Evolutionary conservation across 2,888 invertebrate genomes (phyloP), one percentile per base, ranked within the genome.

Genomic region (Rhagium mordax): DNA sequence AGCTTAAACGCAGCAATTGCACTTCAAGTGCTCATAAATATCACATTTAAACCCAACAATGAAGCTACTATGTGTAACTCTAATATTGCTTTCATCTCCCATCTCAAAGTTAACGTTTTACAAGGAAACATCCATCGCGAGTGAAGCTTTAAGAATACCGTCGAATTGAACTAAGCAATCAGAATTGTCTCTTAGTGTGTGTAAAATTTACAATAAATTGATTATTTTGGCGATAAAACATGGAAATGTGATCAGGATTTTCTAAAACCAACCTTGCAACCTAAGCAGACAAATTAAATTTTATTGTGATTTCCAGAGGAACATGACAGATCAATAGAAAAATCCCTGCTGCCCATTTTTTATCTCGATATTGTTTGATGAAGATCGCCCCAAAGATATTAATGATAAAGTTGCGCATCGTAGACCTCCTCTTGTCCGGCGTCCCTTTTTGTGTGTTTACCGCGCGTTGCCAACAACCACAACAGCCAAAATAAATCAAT

Each of bases 401-500:
- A 41, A 41, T 41, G 41, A 41, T 41, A 41, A 41, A 41, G 41
- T 24, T 24, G 24, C n/a, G n/a, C n/a, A n/a, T 41, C n/a, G 41
- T 41, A 13, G 13, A 41, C 13, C n/a, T n/a, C n/a, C 5, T 41
- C n/a, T 41, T 41, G n/a, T n/a, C 3, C n/a, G 41, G 4, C 0
- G n/a, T 55, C 20, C n/a, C 20, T 24, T 55, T 55, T 24, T 55
- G 15, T 24, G 7, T 55, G 55, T 55, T 55, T 55, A 55, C 55
- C 55, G n/a, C 27, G 6, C 13, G n/a, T 7, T 55, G 24, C 55
- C 20, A 24, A 15, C n/a, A 41, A 41, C n/a, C 48, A 49, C 49
- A 64, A 49, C 29, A 48, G 51, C 16, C 27, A 2, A 21, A 48
- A 64, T 64, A 51, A 51, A 64, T 64, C 64, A 51, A 29, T 27